A percentile compares a stretch with the other conserved stretches of the same genome.
phyloP scores from a whole-genome alignment of 2,888 invertebrate species.

The Oxyscelio sp. region DNA sequence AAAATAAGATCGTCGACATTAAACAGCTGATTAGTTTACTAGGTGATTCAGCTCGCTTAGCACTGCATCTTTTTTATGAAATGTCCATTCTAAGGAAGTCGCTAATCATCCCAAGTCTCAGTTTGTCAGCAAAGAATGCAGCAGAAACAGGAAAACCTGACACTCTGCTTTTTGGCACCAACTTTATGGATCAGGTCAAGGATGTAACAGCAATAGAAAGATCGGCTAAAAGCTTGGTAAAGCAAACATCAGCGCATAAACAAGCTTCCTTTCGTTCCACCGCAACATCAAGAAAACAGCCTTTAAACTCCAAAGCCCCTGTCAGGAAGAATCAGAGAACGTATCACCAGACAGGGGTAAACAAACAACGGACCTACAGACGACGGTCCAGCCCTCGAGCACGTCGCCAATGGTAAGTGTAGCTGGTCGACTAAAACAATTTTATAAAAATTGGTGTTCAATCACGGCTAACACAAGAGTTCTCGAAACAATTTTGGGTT shows the following conservation, averaged over 20 bases:
- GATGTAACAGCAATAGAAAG: neutral
- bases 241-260: too few relatives aligned
- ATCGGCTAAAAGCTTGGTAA: neutral
- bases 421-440: too few relatives aligned
- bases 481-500: too few relatives aligned
- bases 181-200: neutral
- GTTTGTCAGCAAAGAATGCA: neutral
- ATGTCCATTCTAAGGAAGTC: neutral
- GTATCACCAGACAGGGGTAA: neutral
- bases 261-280: too few relatives aligned
- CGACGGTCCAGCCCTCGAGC: too few relatives aligned
- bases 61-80: neutral
- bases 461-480: too few relatives aligned
- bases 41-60: neutral
- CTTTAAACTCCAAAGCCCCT: slow-evolving; percentile 2
- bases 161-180: neutral
- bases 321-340: neutral
- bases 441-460: too few relatives aligned
- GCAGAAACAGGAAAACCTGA: neutral
- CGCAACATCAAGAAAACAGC: neutral
- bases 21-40: neutral
- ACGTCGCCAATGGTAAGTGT: too few relatives aligned
- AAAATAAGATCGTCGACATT: neutral
- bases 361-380: too few relatives aligned
- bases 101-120: neutral